These are phyloP conservation scores for Hydraecia micacea DNA, from an alignment of 2,888 invertebrate species.

Conservation along the genomic window DNA sequence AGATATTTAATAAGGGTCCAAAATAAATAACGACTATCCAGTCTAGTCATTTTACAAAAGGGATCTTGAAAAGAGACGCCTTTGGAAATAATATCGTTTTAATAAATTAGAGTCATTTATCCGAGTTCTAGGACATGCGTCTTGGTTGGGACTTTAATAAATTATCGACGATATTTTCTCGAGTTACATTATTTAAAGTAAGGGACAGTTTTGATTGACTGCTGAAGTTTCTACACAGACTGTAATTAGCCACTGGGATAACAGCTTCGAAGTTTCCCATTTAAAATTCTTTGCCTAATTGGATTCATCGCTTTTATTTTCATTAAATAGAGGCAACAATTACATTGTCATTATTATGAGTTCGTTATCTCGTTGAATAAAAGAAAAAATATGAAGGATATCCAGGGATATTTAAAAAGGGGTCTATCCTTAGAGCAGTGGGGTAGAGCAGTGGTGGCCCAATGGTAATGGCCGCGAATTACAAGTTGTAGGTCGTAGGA, in stretches of 20 bases:
- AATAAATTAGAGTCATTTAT: constrained; percentile 84
- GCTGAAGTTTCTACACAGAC: constrained; percentile 59
- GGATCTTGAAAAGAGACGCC: constrained; percentile 76
- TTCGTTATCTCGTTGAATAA: constrained; percentile 9
- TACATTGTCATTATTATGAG: constrained; percentile 8
- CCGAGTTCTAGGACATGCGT: constrained; percentile 71
- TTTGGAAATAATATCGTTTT: constrained; percentile 81
- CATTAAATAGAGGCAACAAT: constrained; percentile 8
- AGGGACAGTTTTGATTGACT: constrained; percentile 69
- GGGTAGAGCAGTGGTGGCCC: no score
- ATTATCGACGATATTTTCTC: constrained; percentile 78
- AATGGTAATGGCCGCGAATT: no score
- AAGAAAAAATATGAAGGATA: not conserved
- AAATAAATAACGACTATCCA: constrained; percentile 81
- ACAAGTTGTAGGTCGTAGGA: no score
- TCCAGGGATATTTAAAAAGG: not conserved
- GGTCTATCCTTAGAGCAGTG: not conserved
- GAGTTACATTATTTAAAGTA: constrained; percentile 69
- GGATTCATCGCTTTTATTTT: constrained; percentile 33
- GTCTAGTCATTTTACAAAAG: constrained; percentile 78
- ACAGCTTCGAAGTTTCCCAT: constrained; percentile 41
- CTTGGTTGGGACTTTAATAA: constrained; percentile 76
- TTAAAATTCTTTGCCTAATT: constrained; percentile 46
- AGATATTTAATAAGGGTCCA: constrained; percentile 78
- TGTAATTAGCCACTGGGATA: constrained; percentile 53